phyloP scores from a whole-genome alignment of 2,113 vertebrate species.

The Rhea pennata region DNA sequence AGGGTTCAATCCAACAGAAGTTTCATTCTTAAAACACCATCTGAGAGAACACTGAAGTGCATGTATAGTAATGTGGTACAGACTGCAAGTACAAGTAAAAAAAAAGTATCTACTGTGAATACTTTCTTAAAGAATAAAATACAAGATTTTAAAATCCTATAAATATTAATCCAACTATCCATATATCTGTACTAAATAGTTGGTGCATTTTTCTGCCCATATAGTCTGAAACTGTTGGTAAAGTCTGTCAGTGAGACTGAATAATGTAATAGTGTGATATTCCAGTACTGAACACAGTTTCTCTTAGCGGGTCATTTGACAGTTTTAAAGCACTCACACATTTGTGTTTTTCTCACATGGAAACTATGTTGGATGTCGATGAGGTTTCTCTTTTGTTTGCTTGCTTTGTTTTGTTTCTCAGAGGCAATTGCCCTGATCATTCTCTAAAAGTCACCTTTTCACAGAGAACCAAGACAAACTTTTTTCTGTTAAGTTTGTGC shows the following conservation, averaged over 20 bases:
- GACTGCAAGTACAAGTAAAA: neutral
- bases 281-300: neutral
- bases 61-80: no score
- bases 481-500: neutral
- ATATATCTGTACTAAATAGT: neutral
- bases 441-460: neutral
- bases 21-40: neutral
- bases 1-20: neutral
- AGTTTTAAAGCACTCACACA: neutral
- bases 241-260: neutral
- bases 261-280: neutral
- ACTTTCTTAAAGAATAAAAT: neutral
- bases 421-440: neutral
- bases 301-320: neutral
- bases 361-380: neutral
- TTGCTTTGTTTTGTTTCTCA: constrained; percentile 13
- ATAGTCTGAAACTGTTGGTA: neutral
- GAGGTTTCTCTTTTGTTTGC: constrained; percentile 15
- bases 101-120: neutral
- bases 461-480: neutral
- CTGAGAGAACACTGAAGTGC: neutral
- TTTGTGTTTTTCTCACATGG: neutral
- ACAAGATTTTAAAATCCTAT: neutral
- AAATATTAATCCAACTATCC: neutral
- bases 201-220: neutral